These are phyloP conservation scores for Axea sp. DNA, from an alignment of 2,888 invertebrate genomes.

Conservation along the genomic window DNA sequence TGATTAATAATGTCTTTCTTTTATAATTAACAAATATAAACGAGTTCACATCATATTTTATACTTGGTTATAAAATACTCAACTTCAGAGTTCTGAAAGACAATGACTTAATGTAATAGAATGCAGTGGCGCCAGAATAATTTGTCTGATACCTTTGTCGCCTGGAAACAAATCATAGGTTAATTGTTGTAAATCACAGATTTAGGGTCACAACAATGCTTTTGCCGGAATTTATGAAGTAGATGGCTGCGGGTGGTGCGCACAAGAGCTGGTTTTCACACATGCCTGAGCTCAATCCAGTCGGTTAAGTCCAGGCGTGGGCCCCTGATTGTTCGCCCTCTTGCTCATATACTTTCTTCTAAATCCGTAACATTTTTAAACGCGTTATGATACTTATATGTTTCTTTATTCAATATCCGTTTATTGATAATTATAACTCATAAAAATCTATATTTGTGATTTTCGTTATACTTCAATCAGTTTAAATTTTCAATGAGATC, in stretches of 20 bases:
- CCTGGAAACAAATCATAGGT: constrained; percentile 68
- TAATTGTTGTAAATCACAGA: constrained; percentile 72
- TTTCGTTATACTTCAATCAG: too few relatives aligned
- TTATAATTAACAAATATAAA: too few relatives aligned
- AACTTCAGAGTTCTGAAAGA: too few relatives aligned
- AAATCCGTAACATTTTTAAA: constrained; percentile 20
- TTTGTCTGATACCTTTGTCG: constrained; percentile 17
- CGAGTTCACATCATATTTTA: too few relatives aligned
- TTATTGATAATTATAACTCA: constrained; percentile 16
- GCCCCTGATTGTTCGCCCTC: constrained; percentile 50
- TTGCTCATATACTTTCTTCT: constrained; percentile 35
- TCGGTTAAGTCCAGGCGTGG: constrained; percentile 35
- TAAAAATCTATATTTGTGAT: too few relatives aligned
- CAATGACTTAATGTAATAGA: constrained; percentile 16
- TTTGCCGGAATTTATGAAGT: constrained; percentile 68
- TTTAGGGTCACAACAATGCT: constrained; percentile 66
- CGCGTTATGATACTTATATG: constrained; percentile 5
- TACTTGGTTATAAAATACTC: too few relatives aligned
- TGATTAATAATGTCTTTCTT: too few relatives aligned
- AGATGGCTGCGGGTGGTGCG: constrained; percentile 64
- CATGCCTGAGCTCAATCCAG: constrained; percentile 28
- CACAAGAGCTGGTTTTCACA: constrained; percentile 35
- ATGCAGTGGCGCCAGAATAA: constrained; percentile 19
- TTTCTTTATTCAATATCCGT: constrained; percentile 18
- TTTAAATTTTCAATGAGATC: too few relatives aligned